Conservation (phyloP, 2,888 invertebrate species). For the Pristionchus maxplancki region DNA sequence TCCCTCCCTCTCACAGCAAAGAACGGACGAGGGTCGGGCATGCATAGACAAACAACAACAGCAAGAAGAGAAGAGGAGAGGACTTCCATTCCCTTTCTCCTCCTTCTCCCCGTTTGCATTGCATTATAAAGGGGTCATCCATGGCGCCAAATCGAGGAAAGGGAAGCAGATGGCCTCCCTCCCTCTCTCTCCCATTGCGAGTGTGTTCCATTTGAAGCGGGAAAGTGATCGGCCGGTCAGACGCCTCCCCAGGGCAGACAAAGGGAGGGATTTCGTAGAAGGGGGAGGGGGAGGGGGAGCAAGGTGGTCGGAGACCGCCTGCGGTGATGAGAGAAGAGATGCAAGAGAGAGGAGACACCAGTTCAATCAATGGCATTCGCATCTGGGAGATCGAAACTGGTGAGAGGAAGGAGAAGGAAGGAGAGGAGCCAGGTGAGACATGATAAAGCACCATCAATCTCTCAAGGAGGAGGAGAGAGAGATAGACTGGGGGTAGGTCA, state of each 20-base stretch:
- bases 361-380: conserved; percentile 27
- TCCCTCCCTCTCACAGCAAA: neutral
- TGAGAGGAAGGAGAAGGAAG: neutral
- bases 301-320: conserved; percentile 29
- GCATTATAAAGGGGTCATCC: conserved; percentile 11
- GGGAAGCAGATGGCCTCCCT: conserved; percentile 2
- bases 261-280: neutral
- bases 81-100: neutral
- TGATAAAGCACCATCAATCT: neutral
- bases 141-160: conserved; percentile 18
- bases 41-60: conserved; percentile 36
- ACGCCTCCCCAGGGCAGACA: neutral
- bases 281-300: neutral
- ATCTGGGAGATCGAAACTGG: neutral
- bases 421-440: neutral
- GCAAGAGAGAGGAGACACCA: neutral
- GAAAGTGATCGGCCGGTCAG: neutral
- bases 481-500: conserved; percentile 10
- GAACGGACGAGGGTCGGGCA: conserved; percentile 21
- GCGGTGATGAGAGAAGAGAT: neutral
- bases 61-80: neutral
- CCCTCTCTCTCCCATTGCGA: neutral
- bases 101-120: conserved; percentile 31
- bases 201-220: neutral
- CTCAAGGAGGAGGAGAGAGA: neutral